Conservation (phyloP, 2,888 invertebrate genomes). For the Autographa pulchrina region DNA sequence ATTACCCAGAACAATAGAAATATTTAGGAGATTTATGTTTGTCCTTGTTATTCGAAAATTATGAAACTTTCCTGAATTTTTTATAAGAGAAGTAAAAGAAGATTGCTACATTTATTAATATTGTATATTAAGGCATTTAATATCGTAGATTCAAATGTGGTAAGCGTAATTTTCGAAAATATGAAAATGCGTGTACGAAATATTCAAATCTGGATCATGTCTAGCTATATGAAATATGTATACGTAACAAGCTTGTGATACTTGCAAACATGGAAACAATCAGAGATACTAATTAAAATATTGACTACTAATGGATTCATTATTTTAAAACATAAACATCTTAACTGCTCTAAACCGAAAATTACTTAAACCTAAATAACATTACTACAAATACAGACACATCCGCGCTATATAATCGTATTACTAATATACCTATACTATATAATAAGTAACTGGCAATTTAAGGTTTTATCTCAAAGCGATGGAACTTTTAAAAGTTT, state of each 20-base stretch:
- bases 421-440: not conserved
- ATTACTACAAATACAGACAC: not conserved
- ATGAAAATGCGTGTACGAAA: no score
- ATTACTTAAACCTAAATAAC: no score
- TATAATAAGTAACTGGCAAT: conserved; percentile 17
- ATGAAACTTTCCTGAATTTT: not conserved
- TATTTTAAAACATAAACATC: no score
- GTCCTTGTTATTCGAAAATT: conserved; percentile 2
- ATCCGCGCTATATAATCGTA: not conserved
- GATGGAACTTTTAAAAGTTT: conserved; percentile 25
- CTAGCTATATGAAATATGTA: no score
- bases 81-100: not conserved
- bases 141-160: no score
- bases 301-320: no score
- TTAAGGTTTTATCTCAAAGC: conserved; percentile 33
- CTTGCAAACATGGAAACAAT: no score
- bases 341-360: no score
- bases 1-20: not conserved
- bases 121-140: no score
- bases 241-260: no score
- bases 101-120: not conserved
- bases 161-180: no score
- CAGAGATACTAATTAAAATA: not conserved
- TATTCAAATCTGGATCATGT: no score
- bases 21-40: not conserved